Conservation (phyloP, 1,140 invertebrate species). For the Neotoxoptera formosana region DNA sequence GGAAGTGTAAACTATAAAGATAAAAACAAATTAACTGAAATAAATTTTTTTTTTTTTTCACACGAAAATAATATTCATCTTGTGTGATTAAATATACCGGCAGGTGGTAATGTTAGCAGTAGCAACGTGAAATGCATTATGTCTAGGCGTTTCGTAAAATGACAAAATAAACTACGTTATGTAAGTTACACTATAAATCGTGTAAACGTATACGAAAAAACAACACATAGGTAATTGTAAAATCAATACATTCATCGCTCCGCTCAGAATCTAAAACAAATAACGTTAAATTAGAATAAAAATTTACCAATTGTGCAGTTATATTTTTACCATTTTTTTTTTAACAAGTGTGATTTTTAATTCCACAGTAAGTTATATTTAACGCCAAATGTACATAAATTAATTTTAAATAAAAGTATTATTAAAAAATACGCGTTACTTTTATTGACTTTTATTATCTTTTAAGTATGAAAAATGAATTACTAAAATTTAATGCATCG, state of each 20-base stretch:
- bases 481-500: neutral
- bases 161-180: no score
- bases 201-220: neutral
- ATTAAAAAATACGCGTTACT: no score
- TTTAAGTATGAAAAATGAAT: neutral
- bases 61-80: no score
- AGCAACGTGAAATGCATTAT: no score
- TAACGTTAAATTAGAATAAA: neutral
- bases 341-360: neutral
- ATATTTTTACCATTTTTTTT: neutral
- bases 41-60: neutral
- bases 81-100: no score
- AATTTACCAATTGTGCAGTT: neutral
- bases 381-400: no score
- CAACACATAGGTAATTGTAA: neutral
- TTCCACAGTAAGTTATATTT: no score
- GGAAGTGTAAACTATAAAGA: neutral
- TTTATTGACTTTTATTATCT: neutral
- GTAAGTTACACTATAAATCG: neutral
- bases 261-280: neutral
- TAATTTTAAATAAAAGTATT: no score
- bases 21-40: neutral
- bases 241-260: neutral
- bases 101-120: no score
- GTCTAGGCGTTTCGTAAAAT: no score